Evolutionary conservation across 2,888 invertebrate genomes (phyloP), one percentile per base, ranked within the genome.

Genomic region (Parasteatoda lunata): DNA sequence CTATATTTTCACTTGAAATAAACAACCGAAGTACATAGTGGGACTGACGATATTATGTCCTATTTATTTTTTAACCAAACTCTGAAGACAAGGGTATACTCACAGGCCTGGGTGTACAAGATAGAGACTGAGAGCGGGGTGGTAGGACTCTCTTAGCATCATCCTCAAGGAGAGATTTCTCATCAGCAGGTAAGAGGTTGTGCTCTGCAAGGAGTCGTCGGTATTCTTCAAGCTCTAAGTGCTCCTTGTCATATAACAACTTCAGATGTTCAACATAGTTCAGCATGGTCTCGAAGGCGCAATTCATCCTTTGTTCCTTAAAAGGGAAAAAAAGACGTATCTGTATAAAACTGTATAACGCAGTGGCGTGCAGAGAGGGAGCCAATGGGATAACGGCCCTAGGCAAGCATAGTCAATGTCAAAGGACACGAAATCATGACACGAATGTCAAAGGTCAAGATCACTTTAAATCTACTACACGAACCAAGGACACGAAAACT

Each of bases 271-370:
- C 94, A 15, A 94, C 94, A 90, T 94, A 93, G 84, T 92, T 92
- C 48, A 94, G 91, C 93, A 94, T 94, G 69, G 94, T 92, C 86
- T 93, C 93, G 48, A 94, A 93, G 1, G 94, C 93, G 89, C 93
- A 92, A 45, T 93, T 93, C 87, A 94, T 92, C 65, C 94, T 91
- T 86, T 93, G 92, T 90, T 94, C 94, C 91, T 94, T 93, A 89
- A 94, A 84, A 84, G 59, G 7, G 73, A 49, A 65, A 3, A 4
- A 64, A 15, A 64, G 15, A 64, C 13, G 4, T 4, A 64, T 64
- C 15, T 64, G 4, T n/a, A 64, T 0, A 64, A 5, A 64, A 64
- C 2, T 30, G 30, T 30, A 30, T 1, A 1, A 30, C 0, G 30
- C 30, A 30, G 30, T 30, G 30, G 30, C 30, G 30, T 30, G 30